Conservation (phyloP, 2,113 vertebrate genomes). For the Ageneiosus marmoratus region DNA sequence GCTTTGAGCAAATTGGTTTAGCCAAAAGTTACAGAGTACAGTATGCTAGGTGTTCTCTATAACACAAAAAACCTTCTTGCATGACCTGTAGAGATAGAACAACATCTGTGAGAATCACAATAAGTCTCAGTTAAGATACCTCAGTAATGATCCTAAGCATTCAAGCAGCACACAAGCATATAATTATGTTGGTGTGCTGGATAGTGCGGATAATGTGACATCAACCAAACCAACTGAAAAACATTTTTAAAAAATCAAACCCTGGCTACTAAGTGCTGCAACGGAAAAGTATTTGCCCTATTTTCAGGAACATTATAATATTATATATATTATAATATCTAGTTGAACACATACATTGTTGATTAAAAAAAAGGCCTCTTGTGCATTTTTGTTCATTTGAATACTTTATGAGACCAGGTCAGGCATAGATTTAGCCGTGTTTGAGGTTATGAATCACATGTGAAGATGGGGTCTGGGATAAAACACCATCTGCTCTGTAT, state of each 20-base stretch:
- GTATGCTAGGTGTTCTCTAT: not conserved
- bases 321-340: too few species aligned
- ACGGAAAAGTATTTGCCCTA: not conserved
- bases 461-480: slow-evolving; percentile 42
- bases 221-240: not conserved
- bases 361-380: too few species aligned
- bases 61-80: not conserved
- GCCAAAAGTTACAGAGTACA: not conserved
- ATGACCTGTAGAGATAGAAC: not conserved
- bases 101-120: not conserved
- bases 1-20: not conserved
- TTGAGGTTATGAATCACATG: slow-evolving; percentile 12
- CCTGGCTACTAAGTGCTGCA: too few species aligned
- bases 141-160: not conserved
- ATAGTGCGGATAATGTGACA: not conserved
- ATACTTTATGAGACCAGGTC: not conserved
- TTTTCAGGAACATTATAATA: too few species aligned
- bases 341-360: too few species aligned
- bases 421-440: not conserved
- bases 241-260: not conserved
- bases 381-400: not conserved
- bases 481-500: slow-evolving; percentile 76
- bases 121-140: not conserved
- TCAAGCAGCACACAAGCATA: not conserved
- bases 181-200: not conserved